phyloP scores from a whole-genome alignment of 2,113 vertebrate genomes.

The Uria lomvia region DNA sequence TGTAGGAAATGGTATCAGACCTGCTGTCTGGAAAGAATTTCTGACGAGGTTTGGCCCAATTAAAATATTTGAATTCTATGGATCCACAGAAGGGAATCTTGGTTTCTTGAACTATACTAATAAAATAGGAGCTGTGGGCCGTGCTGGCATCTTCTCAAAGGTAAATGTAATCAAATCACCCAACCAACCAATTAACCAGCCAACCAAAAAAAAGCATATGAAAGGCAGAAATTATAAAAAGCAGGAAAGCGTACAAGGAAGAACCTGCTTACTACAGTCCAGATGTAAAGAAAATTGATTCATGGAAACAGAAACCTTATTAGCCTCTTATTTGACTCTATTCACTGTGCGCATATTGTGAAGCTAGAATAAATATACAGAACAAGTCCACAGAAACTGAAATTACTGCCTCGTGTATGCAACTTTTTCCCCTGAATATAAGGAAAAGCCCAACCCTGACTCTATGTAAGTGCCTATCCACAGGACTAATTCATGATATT shows the following conservation, averaged over 20 bases:
- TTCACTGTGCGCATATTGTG: not conserved
- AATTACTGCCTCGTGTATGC: not conserved
- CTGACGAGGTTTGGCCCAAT: constrained; percentile 74
- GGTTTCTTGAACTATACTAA: constrained; percentile 74
- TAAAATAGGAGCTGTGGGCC: constrained; percentile 74
- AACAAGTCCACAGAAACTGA: not conserved
- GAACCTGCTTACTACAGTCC: not conserved
- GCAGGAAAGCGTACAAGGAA: not conserved
- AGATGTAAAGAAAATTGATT: not conserved
- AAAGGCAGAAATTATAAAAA: not conserved
- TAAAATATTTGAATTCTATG: constrained; percentile 72
- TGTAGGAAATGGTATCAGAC: constrained; percentile 71
- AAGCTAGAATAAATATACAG: not conserved
- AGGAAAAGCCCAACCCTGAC: fast-evolving
- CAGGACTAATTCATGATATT: fast-evolving
- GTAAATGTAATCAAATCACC: constrained; percentile 11
- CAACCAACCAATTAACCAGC: not conserved
- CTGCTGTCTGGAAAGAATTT: constrained; percentile 74
- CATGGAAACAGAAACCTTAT: not conserved
- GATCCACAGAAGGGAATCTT: constrained; percentile 75
- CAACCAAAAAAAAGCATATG: not conserved
- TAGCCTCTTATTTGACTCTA: not conserved
- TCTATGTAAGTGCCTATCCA: not conserved
- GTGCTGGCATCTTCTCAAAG: constrained; percentile 61
- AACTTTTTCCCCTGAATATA: not conserved